phyloP scores from a whole-genome alignment of 64 coral and sea anemone species.

The Catalaphyllia jardinei region DNA sequence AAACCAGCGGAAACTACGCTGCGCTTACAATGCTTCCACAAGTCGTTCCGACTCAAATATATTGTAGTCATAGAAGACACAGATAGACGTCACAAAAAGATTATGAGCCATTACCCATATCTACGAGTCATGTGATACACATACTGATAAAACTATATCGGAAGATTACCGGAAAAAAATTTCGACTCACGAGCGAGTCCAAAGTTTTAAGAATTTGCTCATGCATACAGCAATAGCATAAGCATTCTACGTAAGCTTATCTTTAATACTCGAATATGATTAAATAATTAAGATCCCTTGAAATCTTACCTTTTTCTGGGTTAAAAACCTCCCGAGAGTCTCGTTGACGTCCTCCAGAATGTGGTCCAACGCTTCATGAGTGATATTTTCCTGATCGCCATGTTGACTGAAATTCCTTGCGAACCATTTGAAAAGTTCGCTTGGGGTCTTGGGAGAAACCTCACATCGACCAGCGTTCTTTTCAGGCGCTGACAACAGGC shows the following conservation, averaged over 20 bases:
- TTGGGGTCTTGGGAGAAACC: conserved; percentile 30
- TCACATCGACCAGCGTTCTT: conserved; percentile 24
- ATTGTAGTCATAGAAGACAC: no score
- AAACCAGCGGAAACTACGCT: neutral
- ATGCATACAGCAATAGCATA: no score
- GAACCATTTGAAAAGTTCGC: conserved; percentile 29
- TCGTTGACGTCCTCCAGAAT: conserved; percentile 20
- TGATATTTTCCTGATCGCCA: neutral
- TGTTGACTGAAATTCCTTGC: conserved; percentile 22
- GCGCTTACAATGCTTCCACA: neutral
- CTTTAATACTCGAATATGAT: no score
- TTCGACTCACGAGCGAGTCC: no score
- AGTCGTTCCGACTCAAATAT: no score
- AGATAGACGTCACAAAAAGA: no score
- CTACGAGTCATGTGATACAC: no score
- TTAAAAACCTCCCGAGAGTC: conserved; percentile 22
- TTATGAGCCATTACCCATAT: no score
- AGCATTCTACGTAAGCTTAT: no score
- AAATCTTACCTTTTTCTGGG: conserved; percentile 7
- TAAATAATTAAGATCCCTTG: neutral
- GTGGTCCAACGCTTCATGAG: neutral
- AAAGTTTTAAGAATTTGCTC: no score
- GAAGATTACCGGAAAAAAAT: no score
- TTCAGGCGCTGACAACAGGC: conserved; percentile 26
- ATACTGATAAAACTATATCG: no score